Conservation (phyloP, 2,797 vertebrate genomes). For the Gephyroberyx darwinii region DNA sequence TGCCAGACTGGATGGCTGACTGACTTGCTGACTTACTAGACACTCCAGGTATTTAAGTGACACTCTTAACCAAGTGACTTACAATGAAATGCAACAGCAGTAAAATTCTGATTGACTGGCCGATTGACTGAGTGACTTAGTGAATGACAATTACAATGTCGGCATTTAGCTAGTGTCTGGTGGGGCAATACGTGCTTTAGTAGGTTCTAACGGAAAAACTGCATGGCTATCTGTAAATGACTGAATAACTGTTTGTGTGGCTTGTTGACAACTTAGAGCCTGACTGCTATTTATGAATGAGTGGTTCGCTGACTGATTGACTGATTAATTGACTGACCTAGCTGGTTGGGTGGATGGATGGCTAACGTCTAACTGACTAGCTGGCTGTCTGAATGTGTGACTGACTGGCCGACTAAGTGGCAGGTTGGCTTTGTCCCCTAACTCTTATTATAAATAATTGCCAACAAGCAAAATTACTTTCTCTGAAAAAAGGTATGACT, state of each 20-base stretch:
- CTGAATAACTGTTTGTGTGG: not conserved
- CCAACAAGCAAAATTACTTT: not conserved
- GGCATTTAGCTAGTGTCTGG: conserved; percentile 6
- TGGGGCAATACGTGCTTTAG: not conserved
- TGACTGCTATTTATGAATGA: not conserved
- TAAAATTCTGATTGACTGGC: conserved; percentile 29
- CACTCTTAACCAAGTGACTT: conserved; percentile 41
- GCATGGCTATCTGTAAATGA: not conserved
- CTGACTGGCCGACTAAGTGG: conserved; percentile 6
- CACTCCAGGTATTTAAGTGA: conserved; percentile 41
- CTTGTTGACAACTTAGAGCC: too few relatives aligned
- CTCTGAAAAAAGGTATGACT: not conserved
- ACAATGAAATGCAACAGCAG: conserved; percentile 41
- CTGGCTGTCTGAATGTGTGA: conserved; percentile 11
- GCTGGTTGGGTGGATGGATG: not conserved
- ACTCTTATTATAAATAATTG: conserved; percentile 14
- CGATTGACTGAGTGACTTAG: conserved; percentile 26
- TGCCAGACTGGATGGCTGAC: conserved; percentile 38
- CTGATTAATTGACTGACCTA: conserved; percentile 6
- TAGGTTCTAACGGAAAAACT: not conserved
- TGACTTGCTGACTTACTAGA: conserved; percentile 47
- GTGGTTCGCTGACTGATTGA: conserved; percentile 9
- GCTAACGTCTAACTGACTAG: conserved; percentile 16
- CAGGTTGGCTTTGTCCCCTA: too few relatives aligned
- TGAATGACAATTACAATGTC: conserved; percentile 29